Evolutionary conservation across 2,888 invertebrate genomes (phyloP).

Genomic region (Sarcophaga carnaria): DNA sequence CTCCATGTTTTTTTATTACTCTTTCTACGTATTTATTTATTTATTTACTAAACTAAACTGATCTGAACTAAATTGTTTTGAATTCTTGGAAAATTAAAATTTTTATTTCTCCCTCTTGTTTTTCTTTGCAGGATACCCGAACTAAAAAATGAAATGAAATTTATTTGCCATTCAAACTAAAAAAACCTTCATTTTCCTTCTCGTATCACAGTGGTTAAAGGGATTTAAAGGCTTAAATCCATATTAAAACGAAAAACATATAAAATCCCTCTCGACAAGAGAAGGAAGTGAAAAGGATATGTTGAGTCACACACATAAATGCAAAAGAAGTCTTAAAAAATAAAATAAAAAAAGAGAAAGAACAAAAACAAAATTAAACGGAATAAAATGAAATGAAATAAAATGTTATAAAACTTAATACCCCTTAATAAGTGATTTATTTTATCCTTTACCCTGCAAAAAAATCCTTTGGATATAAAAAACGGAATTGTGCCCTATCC

Average conservation of each 20-base stretch:
- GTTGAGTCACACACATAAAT: not conserved
- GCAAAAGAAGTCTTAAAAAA: not conserved
- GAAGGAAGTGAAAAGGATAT: not conserved
- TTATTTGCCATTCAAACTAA: not conserved
- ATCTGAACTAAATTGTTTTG: too few relatives aligned
- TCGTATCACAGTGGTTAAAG: not conserved
- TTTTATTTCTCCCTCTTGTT: not conserved
- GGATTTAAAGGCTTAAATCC: not conserved
- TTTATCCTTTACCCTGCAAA: not conserved
- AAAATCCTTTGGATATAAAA: not conserved
- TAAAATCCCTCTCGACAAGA: not conserved
- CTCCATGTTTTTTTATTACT: not conserved
- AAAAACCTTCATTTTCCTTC: not conserved
- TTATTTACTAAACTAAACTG: not conserved
- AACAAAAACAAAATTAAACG: not conserved
- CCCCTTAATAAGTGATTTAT: slow-evolving; percentile 23
- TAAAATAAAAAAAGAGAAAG: not conserved
- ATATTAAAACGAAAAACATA: too few relatives aligned
- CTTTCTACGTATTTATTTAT: not conserved
- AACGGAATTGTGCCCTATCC: not conserved
- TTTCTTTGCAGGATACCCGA: not conserved
- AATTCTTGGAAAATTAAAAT: not conserved
- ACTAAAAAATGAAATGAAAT: not conserved
- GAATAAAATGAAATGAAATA: not conserved
- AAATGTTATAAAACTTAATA: slow-evolving; percentile 22